These are phyloP conservation scores for Eudemis profundana DNA, from an alignment of 2,888 invertebrate genomes.

Conservation along the genomic window DNA sequence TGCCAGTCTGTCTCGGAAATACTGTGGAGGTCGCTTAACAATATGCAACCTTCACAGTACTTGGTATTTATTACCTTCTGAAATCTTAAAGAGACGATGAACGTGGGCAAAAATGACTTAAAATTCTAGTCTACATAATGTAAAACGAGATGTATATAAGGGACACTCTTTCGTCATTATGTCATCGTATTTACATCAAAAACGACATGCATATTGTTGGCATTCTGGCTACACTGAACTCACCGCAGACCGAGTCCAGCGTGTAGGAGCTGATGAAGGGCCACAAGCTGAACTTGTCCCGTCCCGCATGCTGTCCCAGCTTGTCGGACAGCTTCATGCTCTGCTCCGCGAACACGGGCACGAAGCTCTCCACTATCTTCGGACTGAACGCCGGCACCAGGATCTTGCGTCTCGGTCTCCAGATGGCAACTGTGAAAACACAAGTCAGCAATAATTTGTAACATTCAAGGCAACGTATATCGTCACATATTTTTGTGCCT, in stretches of 20 bases:
- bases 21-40: too few species aligned
- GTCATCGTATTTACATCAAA: too few species aligned
- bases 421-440: constrained; percentile 75
- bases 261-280: constrained; percentile 84
- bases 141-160: too few species aligned
- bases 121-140: too few species aligned
- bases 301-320: constrained; percentile 58
- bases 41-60: too few species aligned
- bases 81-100: too few species aligned
- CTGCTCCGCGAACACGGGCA: constrained; percentile 87
- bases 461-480: background rate
- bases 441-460: background rate
- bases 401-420: constrained; percentile 86
- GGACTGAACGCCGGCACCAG: constrained; percentile 89
- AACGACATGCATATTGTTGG: too few species aligned
- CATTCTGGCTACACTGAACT: constrained; percentile 51
- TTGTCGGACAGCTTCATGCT: constrained; percentile 76
- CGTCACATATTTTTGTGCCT: too few species aligned
- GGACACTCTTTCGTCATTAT: too few species aligned
- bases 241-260: constrained; percentile 87
- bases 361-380: constrained; percentile 87
- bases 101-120: too few species aligned
- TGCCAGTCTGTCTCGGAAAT: too few species aligned
- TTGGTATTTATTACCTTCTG: too few species aligned
- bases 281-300: constrained; percentile 79